Evolutionary conservation across 1,140 invertebrate genomes (phyloP).

Genomic region (Venturia canescens): DNA sequence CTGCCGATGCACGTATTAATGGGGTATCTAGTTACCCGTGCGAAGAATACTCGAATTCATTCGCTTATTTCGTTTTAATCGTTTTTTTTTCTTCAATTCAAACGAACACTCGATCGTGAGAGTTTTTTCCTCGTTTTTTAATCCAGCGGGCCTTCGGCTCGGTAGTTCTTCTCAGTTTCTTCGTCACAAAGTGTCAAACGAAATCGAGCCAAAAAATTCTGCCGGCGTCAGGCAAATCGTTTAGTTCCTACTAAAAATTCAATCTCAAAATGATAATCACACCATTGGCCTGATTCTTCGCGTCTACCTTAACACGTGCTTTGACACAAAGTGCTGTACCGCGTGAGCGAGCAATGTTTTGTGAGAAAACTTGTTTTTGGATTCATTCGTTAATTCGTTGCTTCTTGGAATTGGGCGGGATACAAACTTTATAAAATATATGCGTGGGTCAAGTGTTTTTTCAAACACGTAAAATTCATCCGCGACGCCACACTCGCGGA

Average conservation of each 20-base stretch:
- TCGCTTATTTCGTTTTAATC: neutral
- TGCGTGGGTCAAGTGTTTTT: neutral
- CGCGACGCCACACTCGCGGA: too few species aligned
- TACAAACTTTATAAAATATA: slow-evolving; percentile 2
- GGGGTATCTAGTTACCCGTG: slow-evolving; percentile 45
- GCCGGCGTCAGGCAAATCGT: neutral
- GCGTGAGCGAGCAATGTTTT: neutral
- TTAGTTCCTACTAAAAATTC: neutral
- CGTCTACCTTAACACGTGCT: neutral
- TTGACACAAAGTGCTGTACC: too few species aligned
- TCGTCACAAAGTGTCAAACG: neutral
- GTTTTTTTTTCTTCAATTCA: neutral
- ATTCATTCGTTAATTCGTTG: neutral
- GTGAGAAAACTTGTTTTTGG: neutral
- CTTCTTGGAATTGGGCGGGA: neutral
- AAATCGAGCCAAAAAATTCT: slow-evolving; percentile 11
- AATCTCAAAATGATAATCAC: too few species aligned
- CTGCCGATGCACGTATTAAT: slow-evolving; percentile 56
- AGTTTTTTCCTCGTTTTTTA: neutral
- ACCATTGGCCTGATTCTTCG: neutral
- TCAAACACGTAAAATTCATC: too few species aligned
- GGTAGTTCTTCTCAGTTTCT: neutral
- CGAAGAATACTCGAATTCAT: slow-evolving; percentile 38
- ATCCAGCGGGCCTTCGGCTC: neutral
- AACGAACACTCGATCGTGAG: slow-evolving; percentile 19